Base-by-base conservation (phyloP, 2,888 invertebrate species). In the Melitaea athalia region DNA sequence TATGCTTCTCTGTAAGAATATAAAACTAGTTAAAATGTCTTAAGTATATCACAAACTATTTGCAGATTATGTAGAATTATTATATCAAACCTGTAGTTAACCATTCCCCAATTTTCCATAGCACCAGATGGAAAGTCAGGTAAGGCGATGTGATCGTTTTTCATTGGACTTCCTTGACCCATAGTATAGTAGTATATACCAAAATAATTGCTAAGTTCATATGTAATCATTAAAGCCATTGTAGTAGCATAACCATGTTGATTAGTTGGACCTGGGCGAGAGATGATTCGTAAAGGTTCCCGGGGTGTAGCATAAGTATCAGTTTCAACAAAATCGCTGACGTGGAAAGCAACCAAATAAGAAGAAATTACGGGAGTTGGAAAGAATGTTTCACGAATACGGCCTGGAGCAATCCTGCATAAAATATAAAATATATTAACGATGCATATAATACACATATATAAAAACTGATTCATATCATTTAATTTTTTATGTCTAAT, bases 41-140 rank as follows among this genome's bases (percentile, higher is more conserved):
- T 6, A 47, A 43, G 5, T 49, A 4, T 3, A 1, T 38, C 42
- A 60, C 7, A 15, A 5, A 38, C 5, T 14, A 12, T 6, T n/a
- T 7, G 11, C 1, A 15, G 14, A 33, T 10, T 38, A 14, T 60
- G 11, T 24, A 59, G 64, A 61, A 38, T 10, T 8, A n/a, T 10
- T n/a, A n/a, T 15, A 42, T 57, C 42, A 11, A n/a, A 95, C 95
- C 94, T 94, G 91, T 96, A 97, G 33, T 96, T 96, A 5, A 96
- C 94, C 81, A 97, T 93, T 70, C 97, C 97, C 96, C 97, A 97
- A 84, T 97, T 97, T 84, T 97, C 97, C 97, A 97, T 97, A 74
- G 97, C 97, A 75, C 96, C 96, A 74, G 95, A 95, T 11, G 95
- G 93, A 84, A 97, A 96, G 81, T 97, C 96, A 11, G 97, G 96